Evolutionary conservation across 1,140 invertebrate species (phyloP).

Genomic region (Ceratosolen solmsi): DNA sequence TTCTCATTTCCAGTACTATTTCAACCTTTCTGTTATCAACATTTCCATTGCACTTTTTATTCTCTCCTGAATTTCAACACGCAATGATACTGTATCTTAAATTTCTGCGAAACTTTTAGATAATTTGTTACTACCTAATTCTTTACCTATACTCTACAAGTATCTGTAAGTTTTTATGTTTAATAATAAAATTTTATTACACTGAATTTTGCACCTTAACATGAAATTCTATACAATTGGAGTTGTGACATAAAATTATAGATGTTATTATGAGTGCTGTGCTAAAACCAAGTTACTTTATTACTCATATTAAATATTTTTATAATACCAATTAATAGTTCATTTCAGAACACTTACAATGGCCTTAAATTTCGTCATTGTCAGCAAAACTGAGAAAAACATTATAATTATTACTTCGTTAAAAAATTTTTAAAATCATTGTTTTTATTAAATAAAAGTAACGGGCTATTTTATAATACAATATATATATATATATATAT

Average conservation of each 20-base stretch:
- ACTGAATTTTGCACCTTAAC: neutral
- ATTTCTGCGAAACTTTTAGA: neutral
- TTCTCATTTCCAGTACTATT: too few species aligned
- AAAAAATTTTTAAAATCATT: too few species aligned
- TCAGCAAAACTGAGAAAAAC: too few species aligned
- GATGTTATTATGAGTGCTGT: neutral
- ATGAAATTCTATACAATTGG: neutral
- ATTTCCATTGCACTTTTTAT: neutral
- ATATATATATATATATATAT: too few species aligned
- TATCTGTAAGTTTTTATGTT: neutral
- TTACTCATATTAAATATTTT: neutral
- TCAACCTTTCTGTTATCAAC: too few species aligned
- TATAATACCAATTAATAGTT: neutral
- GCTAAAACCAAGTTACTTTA: neutral
- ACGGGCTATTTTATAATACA: too few species aligned
- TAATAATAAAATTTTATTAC: neutral
- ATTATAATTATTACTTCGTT: too few species aligned
- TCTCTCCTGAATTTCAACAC: too few species aligned
- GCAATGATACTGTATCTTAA: too few species aligned
- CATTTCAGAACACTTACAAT: neutral
- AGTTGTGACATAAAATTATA: neutral
- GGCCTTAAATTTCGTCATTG: neutral
- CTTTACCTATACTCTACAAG: neutral
- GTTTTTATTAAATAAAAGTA: too few species aligned
- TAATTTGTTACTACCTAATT: too few species aligned